These are phyloP conservation scores for Pseudolycoriella hygida DNA, from an alignment of 2,888 invertebrate genomes.

Conservation along the genomic window DNA sequence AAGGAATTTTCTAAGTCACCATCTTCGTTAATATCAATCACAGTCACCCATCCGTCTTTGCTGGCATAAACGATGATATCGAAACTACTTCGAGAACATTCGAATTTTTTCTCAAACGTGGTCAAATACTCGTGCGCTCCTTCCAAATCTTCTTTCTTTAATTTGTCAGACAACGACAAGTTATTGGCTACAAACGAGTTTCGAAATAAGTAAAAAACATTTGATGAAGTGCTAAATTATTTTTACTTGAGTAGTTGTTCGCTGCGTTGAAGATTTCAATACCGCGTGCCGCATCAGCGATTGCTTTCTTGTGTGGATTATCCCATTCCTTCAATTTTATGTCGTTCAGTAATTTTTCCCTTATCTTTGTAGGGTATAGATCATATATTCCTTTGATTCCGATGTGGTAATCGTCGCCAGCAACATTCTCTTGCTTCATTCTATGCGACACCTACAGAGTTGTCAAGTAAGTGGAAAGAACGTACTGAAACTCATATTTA, in stretches of 20 bases:
- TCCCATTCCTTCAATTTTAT: slow-evolving; percentile 75
- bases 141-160: slow-evolving; percentile 77
- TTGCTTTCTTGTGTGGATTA: slow-evolving; percentile 54
- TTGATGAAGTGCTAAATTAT: neutral
- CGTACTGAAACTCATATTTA: neutral
- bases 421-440: slow-evolving; percentile 41
- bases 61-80: slow-evolving; percentile 91
- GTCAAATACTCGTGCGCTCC: slow-evolving; percentile 68
- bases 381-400: slow-evolving; percentile 76
- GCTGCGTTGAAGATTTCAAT: slow-evolving; percentile 55
- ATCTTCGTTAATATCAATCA: slow-evolving; percentile 24
- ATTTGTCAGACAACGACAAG: slow-evolving; percentile 49
- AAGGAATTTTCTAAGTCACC: slow-evolving; percentile 67
- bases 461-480: too few relatives aligned
- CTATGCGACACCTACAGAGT: slow-evolving; percentile 18
- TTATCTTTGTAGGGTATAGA: slow-evolving; percentile 68
- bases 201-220: too few relatives aligned
- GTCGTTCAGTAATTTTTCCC: slow-evolving; percentile 63
- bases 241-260: slow-evolving; percentile 35
- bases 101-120: slow-evolving; percentile 70
- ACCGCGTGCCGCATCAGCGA: slow-evolving; percentile 60
- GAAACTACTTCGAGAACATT: slow-evolving; percentile 72
- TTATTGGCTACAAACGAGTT: slow-evolving; percentile 15
- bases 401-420: slow-evolving; percentile 67
- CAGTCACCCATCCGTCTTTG: slow-evolving; percentile 61